A percentile compares a stretch with the other conserved stretches of the same genome.
phyloP scores from a whole-genome alignment of 2,797 vertebrate genomes.

The Artibeus lituratus region DNA sequence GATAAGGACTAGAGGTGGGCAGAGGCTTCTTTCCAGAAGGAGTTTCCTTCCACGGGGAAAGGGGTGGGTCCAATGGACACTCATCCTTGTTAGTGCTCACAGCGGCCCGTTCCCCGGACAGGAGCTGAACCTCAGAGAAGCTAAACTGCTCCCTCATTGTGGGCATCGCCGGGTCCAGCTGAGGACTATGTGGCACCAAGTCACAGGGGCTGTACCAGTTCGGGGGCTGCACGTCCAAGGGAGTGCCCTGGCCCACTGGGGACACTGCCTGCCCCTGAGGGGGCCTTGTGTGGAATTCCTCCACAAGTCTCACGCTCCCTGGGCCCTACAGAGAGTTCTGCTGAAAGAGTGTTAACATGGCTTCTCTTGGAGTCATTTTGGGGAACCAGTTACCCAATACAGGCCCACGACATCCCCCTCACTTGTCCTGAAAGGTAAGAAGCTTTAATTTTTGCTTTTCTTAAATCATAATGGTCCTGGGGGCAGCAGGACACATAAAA shows the following conservation, averaged over 20 bases:
- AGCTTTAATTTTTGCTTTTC: slow-evolving; percentile 5
- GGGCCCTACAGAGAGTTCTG: not conserved
- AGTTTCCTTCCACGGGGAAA: not conserved
- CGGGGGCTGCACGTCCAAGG: fast-evolving
- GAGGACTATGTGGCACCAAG: no score
- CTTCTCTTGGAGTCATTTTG: not conserved
- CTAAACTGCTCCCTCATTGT: fast-evolving
- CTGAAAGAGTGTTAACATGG: not conserved
- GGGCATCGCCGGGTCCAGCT: fast-evolving
- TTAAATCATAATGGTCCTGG: not conserved
- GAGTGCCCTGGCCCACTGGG: fast-evolving
- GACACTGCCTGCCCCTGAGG: fast-evolving
- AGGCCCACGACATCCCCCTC: not conserved
- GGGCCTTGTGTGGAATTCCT: not conserved
- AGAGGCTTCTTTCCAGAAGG: not conserved
- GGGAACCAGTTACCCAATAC: not conserved
- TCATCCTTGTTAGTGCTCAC: not conserved
- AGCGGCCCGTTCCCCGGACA: not conserved
- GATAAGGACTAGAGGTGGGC: not conserved
- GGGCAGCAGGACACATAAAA: not conserved
- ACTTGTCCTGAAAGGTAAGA: not conserved
- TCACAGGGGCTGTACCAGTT: fast-evolving
- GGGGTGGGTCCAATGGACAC: fast-evolving
- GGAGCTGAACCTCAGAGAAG: not conserved
- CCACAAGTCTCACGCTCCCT: fast-evolving